A percentile compares a stretch with the other conserved stretches of the same genome.
phyloP scores from a whole-genome alignment of 2,888 invertebrate species.

The Papilio demoleus region DNA sequence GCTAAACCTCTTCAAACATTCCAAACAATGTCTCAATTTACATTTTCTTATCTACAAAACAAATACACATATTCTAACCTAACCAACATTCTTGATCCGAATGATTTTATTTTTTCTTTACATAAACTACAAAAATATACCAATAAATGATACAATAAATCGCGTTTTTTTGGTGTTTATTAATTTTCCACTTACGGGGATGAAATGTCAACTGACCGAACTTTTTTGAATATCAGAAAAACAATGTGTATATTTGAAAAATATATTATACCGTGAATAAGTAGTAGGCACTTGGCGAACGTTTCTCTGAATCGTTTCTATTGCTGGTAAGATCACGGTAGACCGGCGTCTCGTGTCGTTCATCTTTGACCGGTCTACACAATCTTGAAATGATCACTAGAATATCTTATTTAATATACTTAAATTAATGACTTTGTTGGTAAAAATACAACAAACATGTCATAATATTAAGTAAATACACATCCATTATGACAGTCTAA shows the following conservation, averaged over 20 bases:
- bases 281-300: slow-evolving; percentile 62
- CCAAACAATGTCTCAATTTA: too few species aligned
- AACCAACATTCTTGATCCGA: too few species aligned
- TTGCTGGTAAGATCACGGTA: slow-evolving; percentile 64
- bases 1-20: too few species aligned
- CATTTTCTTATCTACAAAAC: too few species aligned
- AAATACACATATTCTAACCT: too few species aligned
- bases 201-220: not conserved
- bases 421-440: slow-evolving; percentile 19
- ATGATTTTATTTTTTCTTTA: too few species aligned
- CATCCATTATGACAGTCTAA: slow-evolving; percentile 13
- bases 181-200: too few species aligned
- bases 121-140: too few species aligned
- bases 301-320: slow-evolving; percentile 73
- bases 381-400: not conserved
- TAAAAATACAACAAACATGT: not conserved
- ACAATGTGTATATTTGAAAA: not conserved
- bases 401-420: not conserved
- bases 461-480: slow-evolving; percentile 10
- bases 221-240: not conserved
- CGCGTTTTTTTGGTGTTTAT: too few species aligned
- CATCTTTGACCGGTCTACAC: slow-evolving; percentile 37
- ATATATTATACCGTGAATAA: slow-evolving; percentile 57
- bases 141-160: too few species aligned
- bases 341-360: slow-evolving; percentile 48